These are phyloP conservation scores for Acrocephalus arundinaceus DNA, from an alignment of 2,113 vertebrate genomes.

Conservation along the genomic window DNA sequence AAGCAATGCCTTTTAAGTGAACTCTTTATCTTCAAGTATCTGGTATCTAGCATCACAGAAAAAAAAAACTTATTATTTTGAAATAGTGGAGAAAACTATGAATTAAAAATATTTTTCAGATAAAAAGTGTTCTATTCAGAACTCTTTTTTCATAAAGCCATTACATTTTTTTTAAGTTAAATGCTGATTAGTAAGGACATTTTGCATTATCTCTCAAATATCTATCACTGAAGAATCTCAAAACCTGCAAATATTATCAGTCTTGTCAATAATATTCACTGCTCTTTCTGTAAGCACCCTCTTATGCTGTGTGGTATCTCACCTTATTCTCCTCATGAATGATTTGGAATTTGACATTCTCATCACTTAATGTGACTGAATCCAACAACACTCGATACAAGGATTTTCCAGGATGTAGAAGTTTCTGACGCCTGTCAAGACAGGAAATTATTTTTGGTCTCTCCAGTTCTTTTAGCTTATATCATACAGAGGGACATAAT, in stretches of 20 bases:
- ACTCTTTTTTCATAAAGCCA: background rate
- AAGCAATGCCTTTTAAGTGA: background rate
- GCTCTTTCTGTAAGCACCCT: background rate
- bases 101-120: background rate
- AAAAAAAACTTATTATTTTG: background rate
- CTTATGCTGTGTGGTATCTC: background rate
- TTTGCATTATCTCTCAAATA: background rate
- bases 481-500: background rate
- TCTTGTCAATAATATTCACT: background rate
- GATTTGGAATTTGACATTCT: constrained; percentile 78
- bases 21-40: background rate
- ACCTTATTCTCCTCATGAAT: constrained; percentile 74
- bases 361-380: constrained; percentile 76
- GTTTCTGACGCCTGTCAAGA: constrained; percentile 82
- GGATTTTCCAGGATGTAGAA: constrained; percentile 63
- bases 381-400: constrained; percentile 78
- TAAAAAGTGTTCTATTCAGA: background rate
- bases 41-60: background rate
- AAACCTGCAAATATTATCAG: background rate
- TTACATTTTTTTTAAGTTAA: background rate
- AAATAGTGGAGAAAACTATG: background rate
- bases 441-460: background rate
- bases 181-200: background rate
- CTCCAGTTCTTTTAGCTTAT: background rate
- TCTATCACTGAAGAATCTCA: background rate